A percentile compares a stretch with the other conserved stretches of the same genome.
phyloP scores from a whole-genome alignment of 1,140 invertebrate species.

The Chrysomallon squamiferum region DNA sequence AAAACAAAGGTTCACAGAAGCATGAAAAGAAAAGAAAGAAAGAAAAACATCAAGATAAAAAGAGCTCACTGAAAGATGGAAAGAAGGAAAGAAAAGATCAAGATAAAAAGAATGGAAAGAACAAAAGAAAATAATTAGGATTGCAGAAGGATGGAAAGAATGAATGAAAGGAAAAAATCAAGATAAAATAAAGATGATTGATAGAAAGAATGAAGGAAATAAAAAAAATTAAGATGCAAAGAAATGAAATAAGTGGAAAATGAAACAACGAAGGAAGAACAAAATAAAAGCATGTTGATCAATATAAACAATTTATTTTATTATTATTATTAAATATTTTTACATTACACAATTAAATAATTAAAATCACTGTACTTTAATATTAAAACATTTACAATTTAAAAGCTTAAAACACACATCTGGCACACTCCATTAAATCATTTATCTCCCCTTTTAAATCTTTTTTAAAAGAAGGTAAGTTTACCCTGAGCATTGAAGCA shows the following conservation, averaged over 20 bases:
- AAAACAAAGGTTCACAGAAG: background rate
- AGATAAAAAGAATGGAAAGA: background rate
- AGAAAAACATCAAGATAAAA: background rate
- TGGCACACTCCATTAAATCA: too few species aligned
- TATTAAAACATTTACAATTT: too few species aligned
- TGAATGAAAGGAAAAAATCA: background rate
- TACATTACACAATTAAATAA: too few species aligned
- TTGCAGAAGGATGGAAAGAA: background rate
- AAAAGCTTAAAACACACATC: too few species aligned
- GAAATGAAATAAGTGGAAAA: background rate
- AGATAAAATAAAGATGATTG: background rate
- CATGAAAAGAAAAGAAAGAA: background rate
- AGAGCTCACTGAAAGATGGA: background rate
- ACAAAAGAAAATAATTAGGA: background rate
- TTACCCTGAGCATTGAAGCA: conserved; percentile 86
- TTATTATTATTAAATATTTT: too few species aligned
- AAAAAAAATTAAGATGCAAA: background rate
- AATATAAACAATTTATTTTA: too few species aligned
- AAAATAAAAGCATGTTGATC: too few species aligned
- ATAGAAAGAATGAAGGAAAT: background rate
- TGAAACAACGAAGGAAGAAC: background rate
- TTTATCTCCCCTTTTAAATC: too few species aligned
- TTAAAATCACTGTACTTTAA: too few species aligned
- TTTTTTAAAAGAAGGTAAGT: too few species aligned
- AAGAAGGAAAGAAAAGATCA: background rate